A percentile compares a stretch with the other conserved stretches of the same genome.
phyloP scores from a whole-genome alignment of 2,797 vertebrate genomes.

The Fratercula arctica region DNA sequence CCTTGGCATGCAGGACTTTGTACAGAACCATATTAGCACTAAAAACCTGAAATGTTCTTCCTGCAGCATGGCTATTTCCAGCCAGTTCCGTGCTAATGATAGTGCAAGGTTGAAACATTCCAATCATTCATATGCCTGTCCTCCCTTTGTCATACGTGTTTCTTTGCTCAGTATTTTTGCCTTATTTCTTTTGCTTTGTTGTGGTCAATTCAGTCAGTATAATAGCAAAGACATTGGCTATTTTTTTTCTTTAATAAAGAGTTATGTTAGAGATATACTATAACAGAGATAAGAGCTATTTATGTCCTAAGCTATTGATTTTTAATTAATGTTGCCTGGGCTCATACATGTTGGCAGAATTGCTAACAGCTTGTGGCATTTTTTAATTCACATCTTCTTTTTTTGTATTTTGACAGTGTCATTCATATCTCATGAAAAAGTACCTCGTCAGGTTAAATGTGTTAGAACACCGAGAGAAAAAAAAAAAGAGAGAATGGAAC shows the following conservation, averaged over 20 bases:
- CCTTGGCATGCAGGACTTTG: conserved; percentile 30
- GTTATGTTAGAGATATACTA: conserved; percentile 75
- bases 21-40: conserved; percentile 38
- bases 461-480: conserved; percentile 75
- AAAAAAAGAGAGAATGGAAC: conserved; percentile 73
- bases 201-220: conserved; percentile 70
- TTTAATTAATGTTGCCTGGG: conserved; percentile 83
- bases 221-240: conserved; percentile 68
- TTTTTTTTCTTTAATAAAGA: conserved; percentile 61
- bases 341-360: conserved; percentile 79
- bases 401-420: conserved; percentile 83
- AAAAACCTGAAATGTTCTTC: conserved; percentile 57
- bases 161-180: conserved; percentile 51
- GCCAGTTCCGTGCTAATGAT: conserved; percentile 71
- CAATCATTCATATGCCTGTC: conserved; percentile 69
- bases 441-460: conserved; percentile 84
- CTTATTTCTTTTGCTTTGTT: conserved; percentile 74
- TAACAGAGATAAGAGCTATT: conserved; percentile 78
- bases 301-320: conserved; percentile 81
- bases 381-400: conserved; percentile 79
- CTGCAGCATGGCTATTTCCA: conserved; percentile 54
- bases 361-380: conserved; percentile 84
- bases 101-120: conserved; percentile 68
- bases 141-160: conserved; percentile 70
- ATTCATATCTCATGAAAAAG: conserved; percentile 81